Conservation (phyloP, 2,797 vertebrate genomes). For the Vultur gryphus region DNA sequence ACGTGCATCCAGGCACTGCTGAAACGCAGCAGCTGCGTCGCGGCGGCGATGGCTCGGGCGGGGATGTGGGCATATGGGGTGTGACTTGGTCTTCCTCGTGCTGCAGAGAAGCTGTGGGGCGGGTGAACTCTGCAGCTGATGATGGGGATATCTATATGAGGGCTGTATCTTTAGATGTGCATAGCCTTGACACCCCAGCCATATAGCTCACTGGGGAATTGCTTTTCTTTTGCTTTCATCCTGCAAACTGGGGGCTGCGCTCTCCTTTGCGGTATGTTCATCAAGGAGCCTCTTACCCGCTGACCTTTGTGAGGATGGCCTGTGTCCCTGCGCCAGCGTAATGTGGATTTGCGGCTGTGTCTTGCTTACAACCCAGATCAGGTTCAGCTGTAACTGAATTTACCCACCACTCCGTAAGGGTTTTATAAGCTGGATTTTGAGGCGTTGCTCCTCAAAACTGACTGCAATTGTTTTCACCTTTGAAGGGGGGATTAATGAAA, state of each 20-base stretch:
- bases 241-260: rapidly evolving
- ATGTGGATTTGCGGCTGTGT: neutral
- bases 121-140: neutral
- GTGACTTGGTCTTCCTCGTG: neutral
- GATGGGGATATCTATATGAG: neutral
- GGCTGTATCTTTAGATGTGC: neutral
- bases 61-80: neutral
- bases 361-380: neutral
- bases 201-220: neutral
- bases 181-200: neutral
- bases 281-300: rapidly evolving
- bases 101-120: neutral
- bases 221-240: neutral
- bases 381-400: neutral
- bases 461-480: neutral
- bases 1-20: neutral
- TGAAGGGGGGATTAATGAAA: neutral
- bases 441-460: neutral
- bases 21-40: rapidly evolving
- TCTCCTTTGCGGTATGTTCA: too few species aligned
- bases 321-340: rapidly evolving
- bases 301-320: neutral
- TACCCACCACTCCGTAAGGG: rapidly evolving
- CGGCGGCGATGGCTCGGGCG: rapidly evolving
- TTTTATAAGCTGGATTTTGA: neutral